Conservation (phyloP, 2,888 invertebrate species). For the Glyphotaelius pellucidus region DNA sequence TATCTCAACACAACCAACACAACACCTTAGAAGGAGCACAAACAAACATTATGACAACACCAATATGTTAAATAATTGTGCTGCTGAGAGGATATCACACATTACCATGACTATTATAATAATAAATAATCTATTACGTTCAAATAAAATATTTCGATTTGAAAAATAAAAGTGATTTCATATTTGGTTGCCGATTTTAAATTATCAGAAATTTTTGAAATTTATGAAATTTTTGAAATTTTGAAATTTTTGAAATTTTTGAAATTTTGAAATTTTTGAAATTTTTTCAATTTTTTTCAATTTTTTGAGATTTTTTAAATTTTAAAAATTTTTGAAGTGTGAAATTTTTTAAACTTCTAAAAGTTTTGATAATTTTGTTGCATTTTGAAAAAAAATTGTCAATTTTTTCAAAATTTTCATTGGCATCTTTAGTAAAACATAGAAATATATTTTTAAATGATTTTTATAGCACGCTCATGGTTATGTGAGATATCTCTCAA, state of each 20-base stretch:
- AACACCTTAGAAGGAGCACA: conserved; percentile 21
- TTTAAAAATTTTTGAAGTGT: neutral
- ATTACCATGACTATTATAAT: neutral
- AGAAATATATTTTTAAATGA: too few relatives aligned
- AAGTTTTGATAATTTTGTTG: too few relatives aligned
- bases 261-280: neutral
- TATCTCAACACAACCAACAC: conserved; percentile 40
- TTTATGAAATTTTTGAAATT: neutral
- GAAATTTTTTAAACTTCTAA: neutral
- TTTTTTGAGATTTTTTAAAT: neutral
- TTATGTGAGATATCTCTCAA: neutral
- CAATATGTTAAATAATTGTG: conserved; percentile 20
- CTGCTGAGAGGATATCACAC: conserved; percentile 7
- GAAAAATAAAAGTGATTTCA: too few relatives aligned
- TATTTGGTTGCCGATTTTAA: too few relatives aligned
- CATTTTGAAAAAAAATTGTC: neutral
- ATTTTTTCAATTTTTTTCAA: neutral
- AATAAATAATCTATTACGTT: neutral
- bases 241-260: neutral
- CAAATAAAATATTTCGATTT: too few relatives aligned
- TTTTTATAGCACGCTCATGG: neutral
- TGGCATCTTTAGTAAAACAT: neutral
- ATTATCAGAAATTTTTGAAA: too few relatives aligned
- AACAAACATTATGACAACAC: conserved; percentile 37
- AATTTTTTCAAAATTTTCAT: neutral